Evolutionary conservation across 2,797 vertebrate species (phyloP), one percentile per base, ranked within the genome.

Genomic region (Crypturellus tataupa): DNA sequence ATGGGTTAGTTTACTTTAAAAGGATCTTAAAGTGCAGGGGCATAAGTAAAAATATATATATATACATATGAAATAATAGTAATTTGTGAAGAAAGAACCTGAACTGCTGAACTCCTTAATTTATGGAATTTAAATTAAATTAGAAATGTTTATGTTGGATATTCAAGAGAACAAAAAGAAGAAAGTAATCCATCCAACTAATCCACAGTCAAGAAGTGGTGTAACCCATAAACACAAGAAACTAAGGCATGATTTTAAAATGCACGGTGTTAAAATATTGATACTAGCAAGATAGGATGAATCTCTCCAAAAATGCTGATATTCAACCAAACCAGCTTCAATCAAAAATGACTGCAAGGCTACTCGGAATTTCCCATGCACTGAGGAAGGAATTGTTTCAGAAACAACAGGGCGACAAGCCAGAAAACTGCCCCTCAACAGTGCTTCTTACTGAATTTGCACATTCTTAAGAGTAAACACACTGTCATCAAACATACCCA

Each of bases 391-490:
- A n/a, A 17, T 65, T 72, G 27, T 72, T 93, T 77, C 62, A 80
- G 68, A 92, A 67, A 9, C 20, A 69, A 39, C 29, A 75, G 9
- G 29, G 29, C 31, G 33, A 7, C 5, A 31, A 84, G 55, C 23
- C 85, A 91, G 70, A 79, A 88, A 73, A 9, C 42, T 44, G 8
- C 35, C 51, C 40, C 14, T 59, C 29, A 63, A 33, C 53, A 55
- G 0, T 2, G 55, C 31, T 80, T 62, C 55, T 42, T 69, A 65
- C 64, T 1, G 4, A 58, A 53, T 83, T 89, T 71, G 11, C 83
- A 75, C 33, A 13, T 46, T 69, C 73, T 81, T 89, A 81, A 90
- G 93, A 96, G 93, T 79, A 92, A 89, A 85, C 64, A 72, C 17
- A 46, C 62, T 93, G 82, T 85, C 77, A 72, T 46, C 40, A 35